Conservation (phyloP, 2,797 vertebrate genomes). For the Fundulus diaphanus region DNA sequence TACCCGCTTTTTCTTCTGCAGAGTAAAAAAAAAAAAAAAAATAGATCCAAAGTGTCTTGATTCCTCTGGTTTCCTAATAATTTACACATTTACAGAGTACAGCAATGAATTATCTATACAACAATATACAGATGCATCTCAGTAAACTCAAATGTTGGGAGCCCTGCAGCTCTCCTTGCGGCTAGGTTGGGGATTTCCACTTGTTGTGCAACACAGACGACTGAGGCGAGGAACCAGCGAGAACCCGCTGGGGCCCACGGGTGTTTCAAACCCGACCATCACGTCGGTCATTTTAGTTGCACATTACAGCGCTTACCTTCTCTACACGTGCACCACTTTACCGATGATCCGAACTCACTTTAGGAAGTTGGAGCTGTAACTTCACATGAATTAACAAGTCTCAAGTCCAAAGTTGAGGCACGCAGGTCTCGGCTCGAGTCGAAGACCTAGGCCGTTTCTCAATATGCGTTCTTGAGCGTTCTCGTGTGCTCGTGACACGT, state of each 20-base stretch:
- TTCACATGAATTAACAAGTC: not conserved
- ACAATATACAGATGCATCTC: too few relatives aligned
- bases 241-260: not conserved
- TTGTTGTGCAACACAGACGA: too few relatives aligned
- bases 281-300: not conserved
- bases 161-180: too few relatives aligned
- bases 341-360: not conserved
- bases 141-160: too few relatives aligned
- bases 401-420: too few relatives aligned
- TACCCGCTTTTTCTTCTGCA: conserved; percentile 78
- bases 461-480: too few relatives aligned
- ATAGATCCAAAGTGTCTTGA: not conserved
- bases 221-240: too few relatives aligned
- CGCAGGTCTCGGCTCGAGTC: not conserved
- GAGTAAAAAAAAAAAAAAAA: conserved; percentile 2
- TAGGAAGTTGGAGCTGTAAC: not conserved
- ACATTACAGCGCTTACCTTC: not conserved
- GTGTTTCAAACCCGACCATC: not conserved
- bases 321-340: not conserved
- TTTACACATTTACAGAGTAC: too few relatives aligned
- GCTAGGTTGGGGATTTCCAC: too few relatives aligned
- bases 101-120: too few relatives aligned
- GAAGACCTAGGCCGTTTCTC: too few relatives aligned
- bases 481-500: too few relatives aligned
- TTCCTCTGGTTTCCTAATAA: not conserved